A percentile compares a stretch with the other conserved stretches of the same genome.
Conservation (phyloP, 1,140 invertebrate genomes). For the Bemisia tabaci region DNA sequence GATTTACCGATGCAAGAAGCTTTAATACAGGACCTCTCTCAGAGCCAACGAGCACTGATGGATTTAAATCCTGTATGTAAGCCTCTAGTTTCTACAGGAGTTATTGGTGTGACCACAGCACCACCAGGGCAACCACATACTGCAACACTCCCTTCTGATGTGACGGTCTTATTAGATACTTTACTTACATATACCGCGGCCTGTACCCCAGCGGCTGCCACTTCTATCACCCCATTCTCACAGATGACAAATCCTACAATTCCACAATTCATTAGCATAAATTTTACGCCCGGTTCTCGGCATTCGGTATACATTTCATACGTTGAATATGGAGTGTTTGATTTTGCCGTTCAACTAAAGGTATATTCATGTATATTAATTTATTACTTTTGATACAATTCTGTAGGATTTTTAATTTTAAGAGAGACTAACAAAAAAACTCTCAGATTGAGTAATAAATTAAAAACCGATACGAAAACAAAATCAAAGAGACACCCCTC, state of each 20-base stretch:
- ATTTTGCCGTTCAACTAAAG: slow-evolving; percentile 55
- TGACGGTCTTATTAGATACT: no score
- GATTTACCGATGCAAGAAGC: neutral
- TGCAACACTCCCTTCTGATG: no score
- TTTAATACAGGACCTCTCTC: neutral
- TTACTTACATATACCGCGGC: no score
- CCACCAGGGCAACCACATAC: no score
- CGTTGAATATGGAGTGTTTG: slow-evolving; percentile 56
- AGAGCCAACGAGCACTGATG: neutral
- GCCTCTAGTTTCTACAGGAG: neutral
- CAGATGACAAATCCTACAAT: slow-evolving; percentile 6
- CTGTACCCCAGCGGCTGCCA: no score
- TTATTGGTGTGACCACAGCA: neutral
- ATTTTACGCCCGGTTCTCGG: slow-evolving; percentile 42
- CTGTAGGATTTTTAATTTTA: neutral
- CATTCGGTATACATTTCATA: slow-evolving; percentile 55
- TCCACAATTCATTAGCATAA: slow-evolving; percentile 30
- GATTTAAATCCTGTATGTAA: neutral
- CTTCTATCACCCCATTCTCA: neutral
- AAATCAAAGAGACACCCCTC: no score
- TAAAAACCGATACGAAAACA: no score
- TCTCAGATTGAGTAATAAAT: no score
- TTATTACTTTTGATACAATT: no score
- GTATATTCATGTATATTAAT: no score
- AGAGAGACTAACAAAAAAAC: no score